Conservation (phyloP, 2,113 vertebrate species). For the Cyanoramphus novaezelandiae region DNA sequence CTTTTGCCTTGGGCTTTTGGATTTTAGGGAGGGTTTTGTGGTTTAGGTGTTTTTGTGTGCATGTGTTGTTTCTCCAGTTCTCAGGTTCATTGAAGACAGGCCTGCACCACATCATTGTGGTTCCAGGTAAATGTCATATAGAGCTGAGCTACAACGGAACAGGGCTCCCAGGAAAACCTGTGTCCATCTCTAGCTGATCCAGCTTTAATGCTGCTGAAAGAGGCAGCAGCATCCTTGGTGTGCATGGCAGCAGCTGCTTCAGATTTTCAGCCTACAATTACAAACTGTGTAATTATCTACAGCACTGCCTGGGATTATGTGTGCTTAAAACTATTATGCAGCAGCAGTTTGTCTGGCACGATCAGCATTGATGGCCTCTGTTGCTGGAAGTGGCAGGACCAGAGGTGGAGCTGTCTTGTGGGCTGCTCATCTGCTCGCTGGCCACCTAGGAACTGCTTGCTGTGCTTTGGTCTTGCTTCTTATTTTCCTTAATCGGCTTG, state of each 20-base stretch:
- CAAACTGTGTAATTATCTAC: not conserved
- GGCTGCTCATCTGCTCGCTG: not conserved
- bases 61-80: not conserved
- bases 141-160: not conserved
- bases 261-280: not conserved
- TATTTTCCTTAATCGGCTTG: not conserved
- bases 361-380: not conserved
- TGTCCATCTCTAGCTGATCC: not conserved
- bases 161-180: rapidly evolving
- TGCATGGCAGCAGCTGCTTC: not conserved
- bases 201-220: not conserved
- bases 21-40: not conserved
- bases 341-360: not conserved
- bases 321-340: not conserved
- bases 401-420: not conserved
- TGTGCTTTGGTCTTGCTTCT: not conserved
- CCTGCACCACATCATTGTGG: rapidly evolving
- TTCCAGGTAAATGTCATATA: not conserved
- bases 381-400: not conserved
- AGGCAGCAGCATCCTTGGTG: not conserved
- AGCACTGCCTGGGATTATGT: not conserved
- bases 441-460: not conserved
- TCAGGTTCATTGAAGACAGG: not conserved
- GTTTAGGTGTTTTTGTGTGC: not conserved
- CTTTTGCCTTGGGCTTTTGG: not conserved